Evolutionary conservation across 2,888 invertebrate species (phyloP).

Genomic region (Orthosia cruda): DNA sequence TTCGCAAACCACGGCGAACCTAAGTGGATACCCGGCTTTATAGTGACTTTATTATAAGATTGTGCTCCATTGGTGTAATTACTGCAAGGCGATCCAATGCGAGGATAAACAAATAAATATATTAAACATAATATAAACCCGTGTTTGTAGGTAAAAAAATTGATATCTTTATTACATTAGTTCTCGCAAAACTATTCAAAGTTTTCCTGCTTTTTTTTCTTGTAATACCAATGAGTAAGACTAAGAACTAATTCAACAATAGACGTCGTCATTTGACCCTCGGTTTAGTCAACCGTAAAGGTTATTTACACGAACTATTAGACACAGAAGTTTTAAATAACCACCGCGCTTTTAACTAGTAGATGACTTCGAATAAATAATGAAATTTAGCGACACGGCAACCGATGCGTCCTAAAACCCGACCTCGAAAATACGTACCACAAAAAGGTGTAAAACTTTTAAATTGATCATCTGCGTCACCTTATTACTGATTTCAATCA

Average conservation of each 20-base stretch:
- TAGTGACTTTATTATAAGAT: no score
- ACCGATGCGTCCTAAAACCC: neutral
- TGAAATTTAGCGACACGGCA: neutral
- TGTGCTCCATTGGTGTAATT: no score
- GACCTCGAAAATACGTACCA: neutral
- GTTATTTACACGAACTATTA: conserved; percentile 80
- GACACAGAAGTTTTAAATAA: conserved; percentile 65
- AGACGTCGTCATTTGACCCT: conserved; percentile 67
- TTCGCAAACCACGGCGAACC: no score
- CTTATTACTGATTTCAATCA: no score
- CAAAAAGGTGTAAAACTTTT: neutral
- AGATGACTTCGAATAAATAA: conserved; percentile 3
- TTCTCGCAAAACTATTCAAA: neutral
- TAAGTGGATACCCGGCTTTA: no score
- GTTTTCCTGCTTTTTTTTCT: conserved; percentile 29
- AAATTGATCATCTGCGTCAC: no score
- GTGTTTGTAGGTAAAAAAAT: neutral
- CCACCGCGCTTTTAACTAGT: conserved; percentile 22
- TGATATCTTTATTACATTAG: neutral
- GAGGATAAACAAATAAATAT: no score
- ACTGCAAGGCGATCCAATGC: no score
- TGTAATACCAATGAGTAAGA: conserved; percentile 21
- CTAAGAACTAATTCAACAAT: conserved; percentile 60
- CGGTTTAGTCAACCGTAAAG: conserved; percentile 74
- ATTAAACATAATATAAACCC: neutral